Evolutionary conservation across 2,113 vertebrate species (phyloP).

Genomic region (Otocyon megalotis): DNA sequence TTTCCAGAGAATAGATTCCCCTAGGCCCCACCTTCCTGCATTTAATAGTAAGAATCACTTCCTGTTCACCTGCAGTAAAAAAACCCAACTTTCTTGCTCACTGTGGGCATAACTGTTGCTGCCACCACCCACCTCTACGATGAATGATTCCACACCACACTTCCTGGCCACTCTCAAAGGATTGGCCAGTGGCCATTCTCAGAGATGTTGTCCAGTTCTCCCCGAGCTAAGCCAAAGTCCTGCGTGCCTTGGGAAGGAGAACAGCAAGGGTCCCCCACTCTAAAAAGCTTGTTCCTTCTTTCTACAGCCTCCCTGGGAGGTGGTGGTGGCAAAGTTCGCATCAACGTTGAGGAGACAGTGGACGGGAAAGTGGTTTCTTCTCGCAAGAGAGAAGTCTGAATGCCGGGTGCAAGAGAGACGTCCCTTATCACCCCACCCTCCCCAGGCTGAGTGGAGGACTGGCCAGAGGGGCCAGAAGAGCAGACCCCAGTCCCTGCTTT

Average conservation of each 20-base stretch:
- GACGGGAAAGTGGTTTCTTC: slow-evolving; percentile 77
- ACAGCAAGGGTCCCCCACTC: too few species aligned
- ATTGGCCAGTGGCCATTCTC: not conserved
- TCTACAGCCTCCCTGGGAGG: slow-evolving; percentile 64
- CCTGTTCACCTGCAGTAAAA: not conserved
- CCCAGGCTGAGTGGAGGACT: not conserved
- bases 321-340: not conserved
- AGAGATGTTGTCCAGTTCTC: not conserved
- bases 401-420: accelerated
- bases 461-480: not conserved
- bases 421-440: accelerated
- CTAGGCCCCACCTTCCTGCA: not conserved
- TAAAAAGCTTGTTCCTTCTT: not conserved
- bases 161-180: not conserved
- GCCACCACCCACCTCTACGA: not conserved
- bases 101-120: accelerated
- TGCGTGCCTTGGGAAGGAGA: not conserved
- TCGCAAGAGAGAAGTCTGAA: slow-evolving; percentile 71
- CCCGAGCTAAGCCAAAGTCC: not conserved
- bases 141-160: not conserved
- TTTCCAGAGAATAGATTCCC: not conserved
- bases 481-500: not conserved
- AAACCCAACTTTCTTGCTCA: not conserved
- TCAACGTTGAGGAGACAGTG: slow-evolving; percentile 64
- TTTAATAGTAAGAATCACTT: too few species aligned